Evolutionary conservation across 2,888 invertebrate genomes (phyloP), one percentile per base, ranked within the genome.

Genomic region (Archips crataeganus): DNA sequence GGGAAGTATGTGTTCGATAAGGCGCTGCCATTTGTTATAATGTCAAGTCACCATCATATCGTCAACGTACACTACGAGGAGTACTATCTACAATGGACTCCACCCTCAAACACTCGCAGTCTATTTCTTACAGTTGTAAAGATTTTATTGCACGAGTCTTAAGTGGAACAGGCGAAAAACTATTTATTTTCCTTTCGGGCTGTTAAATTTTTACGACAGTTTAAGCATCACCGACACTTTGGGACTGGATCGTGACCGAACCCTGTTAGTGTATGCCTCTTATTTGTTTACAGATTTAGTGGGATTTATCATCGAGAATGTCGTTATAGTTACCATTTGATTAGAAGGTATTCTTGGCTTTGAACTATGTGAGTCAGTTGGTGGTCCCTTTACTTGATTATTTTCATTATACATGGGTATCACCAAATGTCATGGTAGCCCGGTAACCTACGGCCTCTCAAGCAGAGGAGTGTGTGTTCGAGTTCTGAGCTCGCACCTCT

Each of bases 141-240:
- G 76, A 82, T 90, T 92, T 92, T 91, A 93, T 90, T 85, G 88
- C 87, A 81, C 81, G 85, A 85, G 85, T 84, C 85, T 83, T 83
- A 89, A 90, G 90, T 88, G 87, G 87, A 88, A 88, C 86, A 82
- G 81, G 85, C 83, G 88, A 85, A 92, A 90, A 89, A 85, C 89
- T 92, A 93, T 93, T 93, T 93, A 92, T 93, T 93, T 91, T 88
- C 87, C 86, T 90, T 87, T 74, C 80, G 79, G 85, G 85, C 88
- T 84, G 86, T 93, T 89, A 92, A 91, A 85, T 60, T 81, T 93
- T 93, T 89, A 94, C 89, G 91, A 85, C 87, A 83, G 82, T 90
- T 93, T 92, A 92, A 94, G 93, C 87, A 90, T 87, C 87, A 85
- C 84, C 84, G 83, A 83, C 87, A 88, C 87, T 89, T 85, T 84